phyloP scores from a whole-genome alignment of 1,140 invertebrate species.

The Philotrypesis tridentata region DNA sequence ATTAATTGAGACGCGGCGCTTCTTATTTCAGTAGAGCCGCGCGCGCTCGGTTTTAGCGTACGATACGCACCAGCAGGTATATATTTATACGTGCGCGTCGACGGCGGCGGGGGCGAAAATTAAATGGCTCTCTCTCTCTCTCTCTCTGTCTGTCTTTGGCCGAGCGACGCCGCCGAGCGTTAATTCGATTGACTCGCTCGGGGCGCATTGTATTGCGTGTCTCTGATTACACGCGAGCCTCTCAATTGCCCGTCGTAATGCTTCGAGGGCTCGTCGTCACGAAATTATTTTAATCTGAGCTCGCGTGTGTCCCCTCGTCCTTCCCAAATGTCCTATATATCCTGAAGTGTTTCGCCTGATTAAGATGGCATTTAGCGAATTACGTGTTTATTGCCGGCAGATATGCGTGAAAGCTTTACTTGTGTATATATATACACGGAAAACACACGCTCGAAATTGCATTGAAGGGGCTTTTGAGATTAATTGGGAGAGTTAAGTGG shows the following conservation, averaged over 20 bases:
- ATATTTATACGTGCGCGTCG: neutral
- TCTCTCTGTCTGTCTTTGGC: no score
- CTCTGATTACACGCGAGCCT: slow-evolving; percentile 28
- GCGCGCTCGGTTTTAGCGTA: neutral
- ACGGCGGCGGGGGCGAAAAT: slow-evolving; percentile 14
- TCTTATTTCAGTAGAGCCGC: slow-evolving; percentile 51
- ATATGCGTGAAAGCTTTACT: no score
- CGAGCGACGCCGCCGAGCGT: neutral
- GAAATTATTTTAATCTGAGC: slow-evolving; percentile 49
- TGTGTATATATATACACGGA: no score
- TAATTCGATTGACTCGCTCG: slow-evolving; percentile 33
- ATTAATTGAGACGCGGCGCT: slow-evolving; percentile 57
- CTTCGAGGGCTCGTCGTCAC: neutral
- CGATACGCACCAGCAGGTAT: no score
- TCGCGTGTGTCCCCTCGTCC: neutral
- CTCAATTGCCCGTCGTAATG: neutral
- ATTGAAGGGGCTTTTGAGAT: no score
- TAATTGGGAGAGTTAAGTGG: no score
- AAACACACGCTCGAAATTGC: no score
- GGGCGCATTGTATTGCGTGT: slow-evolving; percentile 25
- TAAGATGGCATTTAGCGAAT: neutral
- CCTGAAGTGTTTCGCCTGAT: neutral
- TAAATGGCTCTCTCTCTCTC: slow-evolving; percentile 4
- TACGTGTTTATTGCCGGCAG: neutral
- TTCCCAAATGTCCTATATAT: neutral